Evolutionary conservation across 2,888 invertebrate species (phyloP).

Genomic region (Osmoderma eremita): DNA sequence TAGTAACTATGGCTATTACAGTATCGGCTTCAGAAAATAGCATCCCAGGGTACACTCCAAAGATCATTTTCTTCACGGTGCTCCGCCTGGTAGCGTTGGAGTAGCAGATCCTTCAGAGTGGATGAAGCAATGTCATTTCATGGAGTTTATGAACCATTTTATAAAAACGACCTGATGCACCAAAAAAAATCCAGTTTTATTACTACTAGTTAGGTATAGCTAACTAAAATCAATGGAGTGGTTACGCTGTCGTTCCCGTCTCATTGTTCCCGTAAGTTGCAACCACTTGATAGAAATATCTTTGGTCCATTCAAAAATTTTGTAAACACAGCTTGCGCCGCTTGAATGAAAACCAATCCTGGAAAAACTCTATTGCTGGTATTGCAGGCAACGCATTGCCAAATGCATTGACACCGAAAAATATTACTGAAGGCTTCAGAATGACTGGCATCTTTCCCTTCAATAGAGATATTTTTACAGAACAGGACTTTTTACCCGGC

Average conservation of each 20-base stretch:
- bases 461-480: constrained; percentile 49
- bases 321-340: constrained; percentile 10
- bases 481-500: constrained; percentile 19
- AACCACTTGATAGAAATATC: neutral
- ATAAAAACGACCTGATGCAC: neutral
- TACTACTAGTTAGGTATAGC: too few species aligned
- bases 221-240: neutral
- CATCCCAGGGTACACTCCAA: neutral
- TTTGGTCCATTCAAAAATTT: constrained; percentile 19
- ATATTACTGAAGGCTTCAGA: constrained; percentile 29
- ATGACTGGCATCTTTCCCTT: constrained; percentile 30
- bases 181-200: too few species aligned
- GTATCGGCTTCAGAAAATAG: constrained; percentile 27
- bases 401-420: constrained; percentile 27
- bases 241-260: neutral
- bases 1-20: constrained; percentile 36
- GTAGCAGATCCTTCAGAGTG: neutral
- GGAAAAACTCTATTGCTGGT: constrained; percentile 50
- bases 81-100: neutral
- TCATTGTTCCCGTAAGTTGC: neutral
- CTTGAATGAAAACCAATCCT: constrained; percentile 8
- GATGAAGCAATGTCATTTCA: constrained; percentile 16
- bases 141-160: constrained; percentile 38
- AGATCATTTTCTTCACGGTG: neutral
- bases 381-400: constrained; percentile 27